These are phyloP conservation scores for Smutsia gigantea DNA, from an alignment of 2,797 vertebrate genomes.

Conservation along the genomic window DNA sequence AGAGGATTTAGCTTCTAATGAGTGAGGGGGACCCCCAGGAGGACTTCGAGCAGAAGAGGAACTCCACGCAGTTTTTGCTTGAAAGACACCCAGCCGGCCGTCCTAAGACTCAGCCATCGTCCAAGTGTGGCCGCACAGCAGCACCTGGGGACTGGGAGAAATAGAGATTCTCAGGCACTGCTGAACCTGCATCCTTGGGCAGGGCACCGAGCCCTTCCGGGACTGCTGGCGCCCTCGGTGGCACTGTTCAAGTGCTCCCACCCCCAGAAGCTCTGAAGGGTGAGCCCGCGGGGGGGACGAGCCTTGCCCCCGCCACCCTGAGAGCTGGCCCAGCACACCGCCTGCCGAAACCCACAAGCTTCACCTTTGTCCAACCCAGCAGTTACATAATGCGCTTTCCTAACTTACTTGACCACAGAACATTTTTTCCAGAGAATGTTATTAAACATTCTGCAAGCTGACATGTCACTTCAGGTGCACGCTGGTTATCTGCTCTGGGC, in stretches of 20 bases:
- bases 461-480: not conserved
- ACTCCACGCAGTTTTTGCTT: not conserved
- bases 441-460: not conserved
- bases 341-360: slow-evolving; percentile 30
- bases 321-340: accelerated
- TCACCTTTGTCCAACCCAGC: slow-evolving; percentile 14
- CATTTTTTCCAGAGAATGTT: not conserved
- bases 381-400: slow-evolving; percentile 24
- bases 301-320: not conserved
- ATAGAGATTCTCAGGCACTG: not conserved
- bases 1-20: not conserved
- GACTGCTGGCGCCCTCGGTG: not conserved
- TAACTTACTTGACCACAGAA: not conserved
- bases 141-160: not conserved
- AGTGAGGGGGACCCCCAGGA: not conserved
- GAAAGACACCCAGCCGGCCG: not conserved
- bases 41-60: not conserved
- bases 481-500: not conserved
- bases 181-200: not conserved
- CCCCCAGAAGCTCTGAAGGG: not conserved
- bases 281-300: not conserved
- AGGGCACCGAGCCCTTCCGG: not conserved
- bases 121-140: not conserved
- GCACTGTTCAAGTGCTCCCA: not conserved
- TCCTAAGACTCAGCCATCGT: not conserved